Percentiles rank a stretch among this genome's conserved stretches.
phyloP scores from a whole-genome alignment of 37 sponge, comb jelly and placozoan genomes.

The Crambe crambe region DNA sequence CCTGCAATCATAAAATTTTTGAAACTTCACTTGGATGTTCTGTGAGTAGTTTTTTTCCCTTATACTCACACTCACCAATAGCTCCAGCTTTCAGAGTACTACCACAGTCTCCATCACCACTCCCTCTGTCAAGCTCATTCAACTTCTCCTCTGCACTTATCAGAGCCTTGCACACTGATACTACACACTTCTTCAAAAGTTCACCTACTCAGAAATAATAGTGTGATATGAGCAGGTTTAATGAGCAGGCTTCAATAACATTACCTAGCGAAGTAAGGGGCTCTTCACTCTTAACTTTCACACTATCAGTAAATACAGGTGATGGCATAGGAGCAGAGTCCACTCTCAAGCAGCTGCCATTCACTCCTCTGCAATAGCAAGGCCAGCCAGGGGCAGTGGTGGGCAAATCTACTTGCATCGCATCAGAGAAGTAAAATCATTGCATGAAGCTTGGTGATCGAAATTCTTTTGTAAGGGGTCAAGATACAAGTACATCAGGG shows the following conservation, averaged over 20 bases:
- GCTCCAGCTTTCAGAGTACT: slow-evolving; percentile 75
- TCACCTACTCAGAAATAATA: not conserved
- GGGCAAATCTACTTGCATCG: slow-evolving; percentile 30
- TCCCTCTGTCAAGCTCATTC: slow-evolving; percentile 85
- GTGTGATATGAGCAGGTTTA: too few relatives aligned
- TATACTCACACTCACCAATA: slow-evolving; percentile 33
- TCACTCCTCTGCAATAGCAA: slow-evolving; percentile 10
- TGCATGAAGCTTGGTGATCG: slow-evolving; percentile 12
- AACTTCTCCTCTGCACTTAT: slow-evolving; percentile 56
- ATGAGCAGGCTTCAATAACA: too few relatives aligned
- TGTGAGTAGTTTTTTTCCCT: too few relatives aligned
- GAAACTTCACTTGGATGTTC: not conserved
- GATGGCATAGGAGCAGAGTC: slow-evolving; percentile 18
- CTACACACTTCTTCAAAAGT: slow-evolving; percentile 51
- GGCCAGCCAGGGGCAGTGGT: slow-evolving; percentile 83
- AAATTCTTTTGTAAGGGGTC: too few relatives aligned
- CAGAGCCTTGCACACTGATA: slow-evolving; percentile 46
- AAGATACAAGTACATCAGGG: too few relatives aligned
- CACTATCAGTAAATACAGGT: not conserved
- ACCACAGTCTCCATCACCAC: slow-evolving; percentile 98
- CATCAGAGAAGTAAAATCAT: not conserved
- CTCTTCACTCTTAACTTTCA: not conserved
- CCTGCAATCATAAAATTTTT: slow-evolving; percentile 13
- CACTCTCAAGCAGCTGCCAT: slow-evolving; percentile 17
- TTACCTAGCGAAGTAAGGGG: not conserved